Percentiles rank a stretch among this genome's conserved stretches.
Evolutionary conservation across 1,140 invertebrate species (phyloP).

Genomic region (Latrodectus geometricus): DNA sequence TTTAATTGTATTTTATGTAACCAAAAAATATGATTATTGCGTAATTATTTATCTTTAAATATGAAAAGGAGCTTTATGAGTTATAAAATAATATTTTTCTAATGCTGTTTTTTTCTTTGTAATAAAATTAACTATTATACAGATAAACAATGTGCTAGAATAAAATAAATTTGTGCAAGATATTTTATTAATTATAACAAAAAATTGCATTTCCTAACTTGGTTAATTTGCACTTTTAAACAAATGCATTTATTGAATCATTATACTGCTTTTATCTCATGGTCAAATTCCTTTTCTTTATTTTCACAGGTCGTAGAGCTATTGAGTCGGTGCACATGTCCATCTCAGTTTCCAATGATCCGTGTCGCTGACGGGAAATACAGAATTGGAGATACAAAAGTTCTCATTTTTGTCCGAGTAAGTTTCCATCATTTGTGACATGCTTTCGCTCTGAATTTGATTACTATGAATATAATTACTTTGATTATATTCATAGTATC

Average conservation of each 20-base stretch:
- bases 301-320: slow-evolving; percentile 85
- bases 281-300: neutral
- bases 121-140: too few species aligned
- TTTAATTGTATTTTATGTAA: too few species aligned
- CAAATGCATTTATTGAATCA: neutral
- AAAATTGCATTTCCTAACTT: neutral
- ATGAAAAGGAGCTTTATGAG: too few species aligned
- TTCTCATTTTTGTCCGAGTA: slow-evolving; percentile 94
- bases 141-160: too few species aligned
- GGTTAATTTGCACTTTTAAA: neutral
- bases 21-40: too few species aligned
- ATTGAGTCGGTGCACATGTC: slow-evolving; percentile 91
- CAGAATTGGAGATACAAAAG: slow-evolving; percentile 92
- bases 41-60: too few species aligned
- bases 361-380: slow-evolving; percentile 97
- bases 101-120: too few species aligned
- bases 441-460: neutral
- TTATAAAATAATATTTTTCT: too few species aligned
- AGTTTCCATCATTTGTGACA: slow-evolving; percentile 70
- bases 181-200: too few species aligned
- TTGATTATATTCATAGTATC: too few species aligned
- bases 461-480: too few species aligned
- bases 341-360: slow-evolving; percentile 96
- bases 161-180: too few species aligned
- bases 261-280: neutral